Conservation (phyloP, 2,113 vertebrate species). For the Ictalurus furcatus region DNA sequence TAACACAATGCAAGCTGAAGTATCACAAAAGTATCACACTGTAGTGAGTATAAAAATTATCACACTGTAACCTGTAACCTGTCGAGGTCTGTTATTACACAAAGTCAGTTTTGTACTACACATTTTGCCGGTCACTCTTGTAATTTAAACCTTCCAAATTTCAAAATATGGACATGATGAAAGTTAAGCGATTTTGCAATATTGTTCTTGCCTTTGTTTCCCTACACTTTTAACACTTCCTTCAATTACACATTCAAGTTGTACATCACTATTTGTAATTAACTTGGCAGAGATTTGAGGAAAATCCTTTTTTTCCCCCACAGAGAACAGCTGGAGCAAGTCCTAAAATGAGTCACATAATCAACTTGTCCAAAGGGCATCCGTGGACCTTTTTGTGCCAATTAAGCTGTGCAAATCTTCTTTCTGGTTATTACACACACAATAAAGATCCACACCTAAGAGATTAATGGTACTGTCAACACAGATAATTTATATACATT, state of each 20-base stretch:
- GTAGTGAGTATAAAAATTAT: too few relatives aligned
- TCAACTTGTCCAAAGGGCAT: slow-evolving; percentile 32
- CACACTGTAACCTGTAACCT: background rate
- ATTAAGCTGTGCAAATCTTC: background rate
- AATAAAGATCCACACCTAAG: background rate
- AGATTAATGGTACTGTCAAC: background rate
- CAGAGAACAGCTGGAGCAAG: background rate
- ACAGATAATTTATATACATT: background rate
- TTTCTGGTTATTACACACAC: background rate
- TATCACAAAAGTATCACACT: background rate
- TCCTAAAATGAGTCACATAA: background rate
- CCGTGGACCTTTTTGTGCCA: background rate
- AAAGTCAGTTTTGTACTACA: background rate
- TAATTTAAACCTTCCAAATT: slow-evolving; percentile 11
- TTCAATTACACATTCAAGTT: background rate
- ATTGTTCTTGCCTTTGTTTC: slow-evolving; percentile 4
- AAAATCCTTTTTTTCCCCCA: background rate
- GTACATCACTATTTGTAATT: background rate
- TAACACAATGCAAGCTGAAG: background rate
- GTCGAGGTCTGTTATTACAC: background rate
- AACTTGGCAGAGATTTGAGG: background rate
- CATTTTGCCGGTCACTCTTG: background rate
- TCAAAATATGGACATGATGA: slow-evolving; percentile 1
- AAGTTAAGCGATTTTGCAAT: background rate
- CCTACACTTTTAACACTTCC: background rate